These are phyloP conservation scores for Drosophila subobscura DNA, from an alignment of 1,140 invertebrate genomes.

Conservation along the genomic window DNA sequence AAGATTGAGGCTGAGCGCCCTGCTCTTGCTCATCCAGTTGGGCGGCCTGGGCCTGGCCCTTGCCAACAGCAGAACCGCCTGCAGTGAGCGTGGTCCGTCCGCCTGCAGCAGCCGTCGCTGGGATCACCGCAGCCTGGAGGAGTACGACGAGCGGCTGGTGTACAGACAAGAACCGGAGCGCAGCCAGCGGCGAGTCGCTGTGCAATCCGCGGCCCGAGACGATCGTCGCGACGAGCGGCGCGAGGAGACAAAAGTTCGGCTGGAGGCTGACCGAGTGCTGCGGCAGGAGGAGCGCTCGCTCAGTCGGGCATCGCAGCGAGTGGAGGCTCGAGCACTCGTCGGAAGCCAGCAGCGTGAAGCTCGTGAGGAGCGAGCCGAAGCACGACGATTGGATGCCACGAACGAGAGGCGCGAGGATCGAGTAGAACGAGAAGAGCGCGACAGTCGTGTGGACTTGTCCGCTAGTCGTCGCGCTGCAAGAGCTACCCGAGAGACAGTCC, in stretches of 20 bases:
- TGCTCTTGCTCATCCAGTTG: conserved; percentile 53
- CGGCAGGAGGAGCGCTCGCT: neutral
- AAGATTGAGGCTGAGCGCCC: conserved; percentile 51
- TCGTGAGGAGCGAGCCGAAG: neutral
- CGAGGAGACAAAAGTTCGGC: conserved; percentile 13
- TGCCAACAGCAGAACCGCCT: conserved; percentile 17
- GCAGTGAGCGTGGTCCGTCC: neutral
- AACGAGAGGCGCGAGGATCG: neutral
- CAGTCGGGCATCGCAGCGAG: too few relatives aligned
- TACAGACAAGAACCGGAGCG: conserved; percentile 56
- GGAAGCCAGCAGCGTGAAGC: neutral
- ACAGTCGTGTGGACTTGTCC: neutral
- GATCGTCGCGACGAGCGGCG: conserved; percentile 11
- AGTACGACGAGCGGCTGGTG: conserved; percentile 67
- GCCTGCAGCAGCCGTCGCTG: conserved; percentile 18
- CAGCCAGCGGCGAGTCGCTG: neutral
- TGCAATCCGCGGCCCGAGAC: conserved; percentile 18
- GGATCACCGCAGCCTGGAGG: conserved; percentile 33
- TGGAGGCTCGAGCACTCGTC: neutral
- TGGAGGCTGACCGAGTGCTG: neutral
- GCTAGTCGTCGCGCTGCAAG: too few relatives aligned
- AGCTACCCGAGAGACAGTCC: too few relatives aligned
- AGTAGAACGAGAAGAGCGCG: conserved; percentile 1
- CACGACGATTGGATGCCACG: neutral
- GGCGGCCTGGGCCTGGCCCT: conserved; percentile 27